phyloP scores from a whole-genome alignment of 2,888 invertebrate genomes.

The Eupithecia centaureata region DNA sequence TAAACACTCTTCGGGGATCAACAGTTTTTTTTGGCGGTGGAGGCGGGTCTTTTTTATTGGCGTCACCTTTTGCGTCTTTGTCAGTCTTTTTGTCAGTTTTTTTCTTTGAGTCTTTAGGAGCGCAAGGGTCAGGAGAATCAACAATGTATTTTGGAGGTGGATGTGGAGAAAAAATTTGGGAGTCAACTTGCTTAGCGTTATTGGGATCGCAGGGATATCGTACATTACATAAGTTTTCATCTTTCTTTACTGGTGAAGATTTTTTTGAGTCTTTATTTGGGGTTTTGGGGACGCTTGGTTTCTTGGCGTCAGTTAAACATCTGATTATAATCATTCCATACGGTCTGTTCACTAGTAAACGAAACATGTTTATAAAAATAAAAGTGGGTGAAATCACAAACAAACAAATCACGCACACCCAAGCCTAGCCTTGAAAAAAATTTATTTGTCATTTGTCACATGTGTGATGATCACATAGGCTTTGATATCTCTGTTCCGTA shows the following conservation, averaged over 20 bases:
- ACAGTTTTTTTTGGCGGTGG: conserved; percentile 24
- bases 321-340: background rate
- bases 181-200: background rate
- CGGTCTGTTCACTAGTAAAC: background rate
- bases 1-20: conserved; percentile 49
- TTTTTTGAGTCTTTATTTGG: background rate
- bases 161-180: background rate
- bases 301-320: background rate
- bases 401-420: background rate
- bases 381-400: background rate
- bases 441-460: background rate
- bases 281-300: background rate
- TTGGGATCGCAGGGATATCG: background rate
- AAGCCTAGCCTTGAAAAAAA: conserved; percentile 6
- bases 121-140: background rate
- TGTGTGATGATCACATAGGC: background rate
- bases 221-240: background rate
- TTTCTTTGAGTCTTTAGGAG: background rate
- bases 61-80: conserved; percentile 17
- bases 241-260: background rate
- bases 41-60: conserved; percentile 12
- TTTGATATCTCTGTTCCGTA: background rate
- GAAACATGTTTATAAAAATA: conserved; percentile 1
- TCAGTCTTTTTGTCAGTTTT: background rate
- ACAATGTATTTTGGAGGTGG: conserved; percentile 2